Percentiles rank a stretch among this genome's conserved stretches.
Conservation (phyloP, 2,797 vertebrate species). For the Philypnodon macrostomus region DNA sequence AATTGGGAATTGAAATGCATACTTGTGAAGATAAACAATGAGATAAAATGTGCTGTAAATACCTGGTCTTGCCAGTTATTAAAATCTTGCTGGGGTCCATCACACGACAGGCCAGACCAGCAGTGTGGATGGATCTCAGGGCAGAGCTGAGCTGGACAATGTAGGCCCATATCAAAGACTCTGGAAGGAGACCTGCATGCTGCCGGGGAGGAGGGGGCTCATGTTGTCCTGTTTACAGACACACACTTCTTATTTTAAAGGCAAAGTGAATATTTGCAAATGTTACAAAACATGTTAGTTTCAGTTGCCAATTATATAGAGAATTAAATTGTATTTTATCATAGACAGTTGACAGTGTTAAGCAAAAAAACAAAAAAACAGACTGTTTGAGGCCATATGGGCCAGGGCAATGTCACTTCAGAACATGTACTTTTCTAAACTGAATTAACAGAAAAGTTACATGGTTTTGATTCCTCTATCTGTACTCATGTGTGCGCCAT, state of each 20-base stretch:
- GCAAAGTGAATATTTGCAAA: too few species aligned
- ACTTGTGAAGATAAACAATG: not conserved
- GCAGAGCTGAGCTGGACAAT: conserved; percentile 98
- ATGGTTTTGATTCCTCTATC: conserved; percentile 65
- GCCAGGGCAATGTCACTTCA: too few species aligned
- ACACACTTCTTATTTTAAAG: conserved; percentile 4
- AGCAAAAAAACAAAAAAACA: too few species aligned
- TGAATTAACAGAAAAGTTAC: not conserved
- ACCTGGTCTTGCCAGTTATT: conserved; percentile 98
- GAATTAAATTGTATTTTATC: too few species aligned
- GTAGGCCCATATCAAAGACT: conserved; percentile 98
- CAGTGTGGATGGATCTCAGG: conserved; percentile 93
- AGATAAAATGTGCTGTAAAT: conserved; percentile 16
- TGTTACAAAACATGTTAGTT: too few species aligned
- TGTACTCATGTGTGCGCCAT: conserved; percentile 34
- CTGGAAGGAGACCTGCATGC: conserved; percentile 93
- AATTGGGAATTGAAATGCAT: conserved; percentile 5
- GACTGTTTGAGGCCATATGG: too few species aligned
- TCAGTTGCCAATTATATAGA: too few species aligned
- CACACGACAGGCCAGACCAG: conserved; percentile 93
- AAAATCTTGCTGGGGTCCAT: conserved; percentile 99
- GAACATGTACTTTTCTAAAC: too few species aligned
- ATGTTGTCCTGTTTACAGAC: conserved; percentile 83
- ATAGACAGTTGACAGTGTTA: too few species aligned
- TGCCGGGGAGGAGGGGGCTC: conserved; percentile 96